A percentile compares a stretch with the other conserved stretches of the same genome.
These are phyloP conservation scores for Himalopsyche kuldschensis DNA, from an alignment of 2,888 invertebrate species.

Conservation along the genomic window DNA sequence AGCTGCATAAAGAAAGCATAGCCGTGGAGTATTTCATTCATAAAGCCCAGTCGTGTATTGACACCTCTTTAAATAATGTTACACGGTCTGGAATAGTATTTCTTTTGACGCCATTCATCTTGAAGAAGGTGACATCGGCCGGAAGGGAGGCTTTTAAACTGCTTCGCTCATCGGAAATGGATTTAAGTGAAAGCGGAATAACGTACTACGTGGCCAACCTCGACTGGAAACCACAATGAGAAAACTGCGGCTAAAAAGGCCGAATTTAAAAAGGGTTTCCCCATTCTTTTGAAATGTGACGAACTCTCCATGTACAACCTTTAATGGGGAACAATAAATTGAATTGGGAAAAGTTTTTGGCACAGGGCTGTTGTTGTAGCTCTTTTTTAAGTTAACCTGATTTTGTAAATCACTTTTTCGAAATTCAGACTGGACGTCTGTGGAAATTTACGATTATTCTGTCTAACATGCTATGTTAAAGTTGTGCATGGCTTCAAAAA, in stretches of 20 bases:
- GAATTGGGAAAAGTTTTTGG: neutral
- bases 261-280: neutral
- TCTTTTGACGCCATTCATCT: constrained; percentile 19
- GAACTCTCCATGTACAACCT: neutral
- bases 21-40: neutral
- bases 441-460: neutral
- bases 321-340: neutral
- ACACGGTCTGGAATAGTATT: neutral
- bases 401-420: neutral
- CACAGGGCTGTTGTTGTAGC: neutral
- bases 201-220: constrained; percentile 17
- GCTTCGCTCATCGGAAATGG: constrained; percentile 27
- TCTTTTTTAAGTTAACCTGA: neutral
- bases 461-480: too few relatives aligned
- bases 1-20: neutral
- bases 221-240: neutral
- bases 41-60: neutral
- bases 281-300: neutral
- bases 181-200: constrained; percentile 30
- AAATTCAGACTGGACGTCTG: neutral
- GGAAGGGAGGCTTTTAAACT: constrained; percentile 31
- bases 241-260: neutral
- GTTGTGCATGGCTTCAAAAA: too few relatives aligned
- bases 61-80: neutral
- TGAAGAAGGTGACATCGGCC: constrained; percentile 6